Evolutionary conservation across 2,797 vertebrate species (phyloP), one percentile per base, ranked within the genome.

Genomic region (Lemur catta): DNA sequence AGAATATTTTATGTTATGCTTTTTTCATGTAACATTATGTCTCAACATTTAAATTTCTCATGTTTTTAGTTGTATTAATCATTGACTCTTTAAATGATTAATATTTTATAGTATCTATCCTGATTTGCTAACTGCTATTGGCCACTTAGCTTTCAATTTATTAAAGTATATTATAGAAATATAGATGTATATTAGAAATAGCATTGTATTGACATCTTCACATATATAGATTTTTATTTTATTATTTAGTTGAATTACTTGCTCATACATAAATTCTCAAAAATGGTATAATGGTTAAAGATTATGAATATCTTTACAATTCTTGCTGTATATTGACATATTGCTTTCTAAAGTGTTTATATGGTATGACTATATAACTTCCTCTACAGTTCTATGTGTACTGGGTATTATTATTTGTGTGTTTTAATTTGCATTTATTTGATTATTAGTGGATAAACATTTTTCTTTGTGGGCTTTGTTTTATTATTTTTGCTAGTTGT

Each of bases 341-440:
- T 15, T 89, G 7, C 33, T 91, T 93, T 85, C 57, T 88, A 46
- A 92, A 86, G 24, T 76, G 6, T 93, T 89, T 86, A 30, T 46
- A 11, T 86, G 10, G n/a, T 33, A 26, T 84, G 86, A 71, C 10
- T 65, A 5, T 48, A n/a, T 55, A 38, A 52, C 35, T 50, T 81
- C 33, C n/a, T 71, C 26, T 38, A 20, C 7, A 55, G 6, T 72
- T 14, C 76, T 84, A 59, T 8, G 0, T 72, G 35, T 76, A 35
- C 76, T 95, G 11, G 22, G n/a, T 55, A 74, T 78, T 55, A 71
- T 41, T 18, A 69, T 76, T 92, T 87, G 28, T 81, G 93, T 93
- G 12, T 12, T 93, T 92, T 55, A 80, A 90, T 84, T 78, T 95
- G 12, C 18, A 43, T 88, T 72, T 94, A 38, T 91, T 91, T 91